Base-by-base conservation (phyloP, 2,113 vertebrate genomes). In the Microcebus griseorufus region DNA sequence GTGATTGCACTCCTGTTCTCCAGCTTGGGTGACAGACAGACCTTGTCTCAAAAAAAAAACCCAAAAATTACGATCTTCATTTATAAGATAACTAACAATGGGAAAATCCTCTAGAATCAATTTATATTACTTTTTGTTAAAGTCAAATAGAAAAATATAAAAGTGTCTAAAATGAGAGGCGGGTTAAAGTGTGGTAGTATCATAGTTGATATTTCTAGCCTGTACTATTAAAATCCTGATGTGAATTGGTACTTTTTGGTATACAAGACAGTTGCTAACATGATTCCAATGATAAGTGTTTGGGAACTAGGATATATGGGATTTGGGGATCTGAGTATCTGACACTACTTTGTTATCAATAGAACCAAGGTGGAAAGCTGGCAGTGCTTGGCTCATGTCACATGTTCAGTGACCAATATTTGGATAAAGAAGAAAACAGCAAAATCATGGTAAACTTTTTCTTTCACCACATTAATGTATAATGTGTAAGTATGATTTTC, bases 371-470 rank as follows among this genome's bases (percentile, higher is more conserved):
- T 27, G 99, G 99, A 45, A 99, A 99, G 97, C 98, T 99, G 97
- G 99, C 98, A 70, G 99, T 99, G 0, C 89, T 99, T 97, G 99
- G 99, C 75, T 99, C 99, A 39, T 99, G 99, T 92, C 99, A 99
- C 98, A 99, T 99, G 99, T 99, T 99, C 98, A 99, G 98, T 96
- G 99, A 99, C 97, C 99, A 99, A 23, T 99, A 99, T 98, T 98
- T 99, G 95, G 99, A 99, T 98, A 99, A 99, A 98, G 99, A 99
- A 98, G 99, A 99, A 98, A 99, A 99, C 81, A 98, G 98, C 98
- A 99, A 99, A 99, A 99, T 99, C 95, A 98, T 99, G 99, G 99
- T 99, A 97, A 99, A 98, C 32, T 96, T 85, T 95, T 91, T 70
- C 16, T 96, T 60, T 94, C 5, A 34, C 76, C 48, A 53, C 53